A percentile compares a stretch with the other conserved stretches of the same genome.
These are phyloP conservation scores for Andrena hattorfiana DNA, from an alignment of 2,888 invertebrate species.

Conservation along the genomic window DNA sequence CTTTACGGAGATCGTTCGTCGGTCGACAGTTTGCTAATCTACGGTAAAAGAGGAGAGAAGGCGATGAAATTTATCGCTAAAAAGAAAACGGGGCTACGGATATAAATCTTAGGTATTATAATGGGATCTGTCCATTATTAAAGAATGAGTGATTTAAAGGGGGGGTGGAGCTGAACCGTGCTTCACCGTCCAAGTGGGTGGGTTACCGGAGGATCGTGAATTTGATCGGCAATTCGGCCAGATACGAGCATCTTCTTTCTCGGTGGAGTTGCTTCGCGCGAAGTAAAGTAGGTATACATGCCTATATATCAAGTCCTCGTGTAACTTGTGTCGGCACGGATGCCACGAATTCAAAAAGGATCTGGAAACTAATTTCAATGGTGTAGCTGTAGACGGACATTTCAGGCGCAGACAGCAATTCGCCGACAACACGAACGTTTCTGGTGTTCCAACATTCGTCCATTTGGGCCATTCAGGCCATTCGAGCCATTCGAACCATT, in stretches of 20 bases:
- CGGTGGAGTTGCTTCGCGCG: not conserved
- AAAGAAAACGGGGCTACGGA: constrained; percentile 84
- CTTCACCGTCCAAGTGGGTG: constrained; percentile 78
- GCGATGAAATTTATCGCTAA: constrained; percentile 84
- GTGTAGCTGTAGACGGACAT: not conserved
- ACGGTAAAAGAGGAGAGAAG: constrained; percentile 66
- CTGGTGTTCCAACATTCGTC: not conserved
- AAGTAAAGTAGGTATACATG: not conserved
- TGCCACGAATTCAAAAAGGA: not conserved
- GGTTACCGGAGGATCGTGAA: constrained; percentile 80
- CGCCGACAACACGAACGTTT: constrained; percentile 5
- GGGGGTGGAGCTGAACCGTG: constrained; percentile 82
- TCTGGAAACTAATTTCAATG: not conserved
- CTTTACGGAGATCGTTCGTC: constrained; percentile 4
- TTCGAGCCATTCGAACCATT: not conserved
- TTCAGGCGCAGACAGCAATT: not conserved
- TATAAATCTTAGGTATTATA: constrained; percentile 85
- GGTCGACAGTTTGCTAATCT: constrained; percentile 68
- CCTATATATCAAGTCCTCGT: not conserved
- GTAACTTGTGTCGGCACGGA: not conserved
- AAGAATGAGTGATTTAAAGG: constrained; percentile 85
- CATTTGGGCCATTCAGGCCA: no score
- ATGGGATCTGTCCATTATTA: constrained; percentile 85
- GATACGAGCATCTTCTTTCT: constrained; percentile 41
- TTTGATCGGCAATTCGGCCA: constrained; percentile 81